Evolutionary conservation across 2,113 vertebrate species (phyloP).

Genomic region (Jaculus jaculus): DNA sequence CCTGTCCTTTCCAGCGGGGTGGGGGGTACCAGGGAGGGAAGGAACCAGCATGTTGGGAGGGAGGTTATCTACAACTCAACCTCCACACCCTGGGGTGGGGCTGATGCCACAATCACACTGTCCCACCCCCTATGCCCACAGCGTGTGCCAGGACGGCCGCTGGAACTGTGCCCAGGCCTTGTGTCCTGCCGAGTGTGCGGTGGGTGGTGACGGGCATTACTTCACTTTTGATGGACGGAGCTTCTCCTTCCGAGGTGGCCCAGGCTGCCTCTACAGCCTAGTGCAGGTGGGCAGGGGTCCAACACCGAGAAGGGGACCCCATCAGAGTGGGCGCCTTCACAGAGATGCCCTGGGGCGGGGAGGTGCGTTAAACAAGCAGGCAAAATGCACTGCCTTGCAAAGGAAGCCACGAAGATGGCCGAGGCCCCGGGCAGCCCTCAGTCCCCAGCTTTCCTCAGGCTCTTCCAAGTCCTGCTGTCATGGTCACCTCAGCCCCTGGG

Average conservation of each 20-base stretch:
- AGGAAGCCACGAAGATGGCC: neutral
- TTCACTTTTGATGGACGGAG: constrained; percentile 91
- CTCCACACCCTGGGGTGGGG: neutral
- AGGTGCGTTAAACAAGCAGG: neutral
- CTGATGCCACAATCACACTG: neutral
- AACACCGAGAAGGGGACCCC: too few species aligned
- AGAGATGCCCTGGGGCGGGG: rapidly evolving
- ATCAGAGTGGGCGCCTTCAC: neutral
- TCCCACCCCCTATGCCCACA: constrained; percentile 49
- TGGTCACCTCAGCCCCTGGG: neutral
- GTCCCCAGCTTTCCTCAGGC: neutral
- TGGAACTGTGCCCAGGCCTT: constrained; percentile 90
- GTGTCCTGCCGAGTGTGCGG: constrained; percentile 88
- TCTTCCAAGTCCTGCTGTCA: neutral
- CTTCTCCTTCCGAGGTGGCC: constrained; percentile 85
- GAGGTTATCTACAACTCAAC: neutral
- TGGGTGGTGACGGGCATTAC: constrained; percentile 89
- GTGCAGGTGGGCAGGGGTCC: constrained; percentile 86
- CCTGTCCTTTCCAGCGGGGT: neutral
- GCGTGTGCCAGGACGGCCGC: constrained; percentile 88
- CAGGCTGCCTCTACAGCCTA: constrained; percentile 85
- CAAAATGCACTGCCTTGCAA: neutral
- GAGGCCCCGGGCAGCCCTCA: rapidly evolving
- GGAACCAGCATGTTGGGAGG: too few species aligned
- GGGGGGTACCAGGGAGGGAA: neutral